Conservation (phyloP, 1,140 invertebrate species). For the Drosophila trapezifrons region DNA sequence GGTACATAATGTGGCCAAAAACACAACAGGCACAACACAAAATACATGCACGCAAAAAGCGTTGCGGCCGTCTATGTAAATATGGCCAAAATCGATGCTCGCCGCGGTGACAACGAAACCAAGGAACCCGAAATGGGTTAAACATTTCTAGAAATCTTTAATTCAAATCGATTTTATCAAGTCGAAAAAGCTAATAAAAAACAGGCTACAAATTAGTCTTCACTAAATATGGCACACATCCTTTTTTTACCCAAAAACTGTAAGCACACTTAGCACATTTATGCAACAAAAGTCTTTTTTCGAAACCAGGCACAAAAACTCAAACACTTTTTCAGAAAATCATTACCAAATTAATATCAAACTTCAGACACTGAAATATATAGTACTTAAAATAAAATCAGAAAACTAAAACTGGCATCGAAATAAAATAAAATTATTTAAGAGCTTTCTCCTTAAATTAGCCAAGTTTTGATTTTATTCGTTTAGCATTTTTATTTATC, state of each 20-base stretch:
- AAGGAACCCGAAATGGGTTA: slow-evolving; percentile 38
- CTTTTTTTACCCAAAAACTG: background rate
- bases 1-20: slow-evolving; percentile 70
- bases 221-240: background rate
- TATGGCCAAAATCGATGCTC: slow-evolving; percentile 67
- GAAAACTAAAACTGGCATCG: background rate
- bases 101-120: slow-evolving; percentile 24
- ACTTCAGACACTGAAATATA: background rate
- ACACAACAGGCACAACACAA: slow-evolving; percentile 44
- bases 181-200: background rate
- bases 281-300: slow-evolving; percentile 34
- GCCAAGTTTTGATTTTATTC: slow-evolving; percentile 3
- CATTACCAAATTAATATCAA: background rate
- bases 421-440: slow-evolving; percentile 1
- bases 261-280: slow-evolving; percentile 20
- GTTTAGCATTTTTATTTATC: slow-evolving; percentile 2
- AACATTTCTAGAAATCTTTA: slow-evolving; percentile 15
- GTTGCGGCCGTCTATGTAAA: slow-evolving; percentile 47
- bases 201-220: background rate
- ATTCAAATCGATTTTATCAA: slow-evolving; percentile 18
- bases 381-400: slow-evolving; percentile 14
- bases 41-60: slow-evolving; percentile 57
- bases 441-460: slow-evolving; percentile 9
- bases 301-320: background rate
- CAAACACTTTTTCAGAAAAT: background rate